phyloP scores from a whole-genome alignment of 2,113 vertebrate genomes.

The Grantiella picta region DNA sequence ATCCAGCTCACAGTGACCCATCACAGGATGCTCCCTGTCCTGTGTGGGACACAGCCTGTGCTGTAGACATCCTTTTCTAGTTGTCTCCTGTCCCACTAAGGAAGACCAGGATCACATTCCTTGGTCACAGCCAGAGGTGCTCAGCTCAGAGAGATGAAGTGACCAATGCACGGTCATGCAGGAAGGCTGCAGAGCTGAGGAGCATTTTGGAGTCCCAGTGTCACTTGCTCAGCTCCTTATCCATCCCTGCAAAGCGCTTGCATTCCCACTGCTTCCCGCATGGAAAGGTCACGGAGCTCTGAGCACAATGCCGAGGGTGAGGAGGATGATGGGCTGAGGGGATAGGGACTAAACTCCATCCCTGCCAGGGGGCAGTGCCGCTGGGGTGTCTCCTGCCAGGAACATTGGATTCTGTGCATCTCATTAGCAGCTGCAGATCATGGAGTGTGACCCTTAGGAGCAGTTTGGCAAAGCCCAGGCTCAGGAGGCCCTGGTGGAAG shows the following conservation, averaged over 20 bases:
- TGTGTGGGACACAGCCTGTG: not conserved
- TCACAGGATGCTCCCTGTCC: not conserved
- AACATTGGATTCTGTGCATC: not conserved
- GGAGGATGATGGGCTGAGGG: not conserved
- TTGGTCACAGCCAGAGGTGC: not conserved
- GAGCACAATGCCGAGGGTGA: not conserved
- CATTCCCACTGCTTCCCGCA: not conserved
- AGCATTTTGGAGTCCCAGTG: not conserved
- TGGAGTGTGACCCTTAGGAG: not conserved
- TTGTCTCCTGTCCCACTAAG: not conserved
- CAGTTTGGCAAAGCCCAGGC: not conserved
- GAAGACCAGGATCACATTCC: not conserved
- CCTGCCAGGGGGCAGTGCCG: not conserved
- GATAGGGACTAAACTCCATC: not conserved
- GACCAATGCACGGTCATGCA: not conserved
- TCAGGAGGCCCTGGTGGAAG: not conserved
- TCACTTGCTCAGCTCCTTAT: not conserved
- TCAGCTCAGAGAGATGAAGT: not conserved
- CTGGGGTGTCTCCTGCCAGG: not conserved
- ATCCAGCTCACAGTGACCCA: not conserved
- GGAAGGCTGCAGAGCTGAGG: not conserved
- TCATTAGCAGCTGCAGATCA: not conserved
- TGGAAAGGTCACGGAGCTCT: not conserved
- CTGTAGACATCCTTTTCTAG: not conserved
- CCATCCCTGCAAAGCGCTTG: not conserved